Percentiles rank a stretch among this genome's conserved stretches.
Conservation (phyloP, 2,888 invertebrate genomes). For the Agriopis aurantiaria region DNA sequence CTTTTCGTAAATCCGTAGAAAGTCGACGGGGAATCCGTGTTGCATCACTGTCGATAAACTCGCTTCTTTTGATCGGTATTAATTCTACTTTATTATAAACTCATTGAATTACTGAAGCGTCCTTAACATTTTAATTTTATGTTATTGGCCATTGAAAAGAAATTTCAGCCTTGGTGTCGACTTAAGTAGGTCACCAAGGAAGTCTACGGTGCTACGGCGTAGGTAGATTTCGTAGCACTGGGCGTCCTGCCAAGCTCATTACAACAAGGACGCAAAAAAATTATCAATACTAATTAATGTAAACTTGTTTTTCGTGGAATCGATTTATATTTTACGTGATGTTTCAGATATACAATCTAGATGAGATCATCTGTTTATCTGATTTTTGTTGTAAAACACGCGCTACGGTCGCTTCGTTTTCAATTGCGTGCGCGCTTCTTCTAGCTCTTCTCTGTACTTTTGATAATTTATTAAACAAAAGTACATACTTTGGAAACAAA, state of each 20-base stretch:
- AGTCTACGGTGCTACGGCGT: constrained; percentile 46
- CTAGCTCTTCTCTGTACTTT: neutral
- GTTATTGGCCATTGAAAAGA: constrained; percentile 18
- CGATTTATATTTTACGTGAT: constrained; percentile 20
- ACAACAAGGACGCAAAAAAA: constrained; percentile 31
- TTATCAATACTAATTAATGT: constrained; percentile 24
- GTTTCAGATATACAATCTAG: constrained; percentile 25
- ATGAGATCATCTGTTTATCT: constrained; percentile 32
- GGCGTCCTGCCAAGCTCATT: constrained; percentile 32
- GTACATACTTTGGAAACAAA: neutral
- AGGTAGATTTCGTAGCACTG: constrained; percentile 45
- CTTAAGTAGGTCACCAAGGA: constrained; percentile 37
- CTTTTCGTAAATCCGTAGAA: constrained; percentile 76
- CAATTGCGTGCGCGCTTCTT: constrained; percentile 3
- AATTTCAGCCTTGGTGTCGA: constrained; percentile 35
- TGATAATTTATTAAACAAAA: neutral
- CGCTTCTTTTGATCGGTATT: constrained; percentile 32
- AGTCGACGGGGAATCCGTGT: constrained; percentile 52
- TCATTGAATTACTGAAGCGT: constrained; percentile 17
- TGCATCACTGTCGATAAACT: constrained; percentile 34
- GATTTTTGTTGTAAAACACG: constrained; percentile 23
- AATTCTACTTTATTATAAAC: constrained; percentile 38
- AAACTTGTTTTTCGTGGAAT: constrained; percentile 33
- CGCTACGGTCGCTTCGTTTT: constrained; percentile 23
- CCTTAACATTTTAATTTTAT: constrained; percentile 25